A percentile compares a stretch with the other conserved stretches of the same genome.
These are phyloP conservation scores for Sisyra terminalis DNA, from an alignment of 2,888 invertebrate genomes.

Conservation along the genomic window DNA sequence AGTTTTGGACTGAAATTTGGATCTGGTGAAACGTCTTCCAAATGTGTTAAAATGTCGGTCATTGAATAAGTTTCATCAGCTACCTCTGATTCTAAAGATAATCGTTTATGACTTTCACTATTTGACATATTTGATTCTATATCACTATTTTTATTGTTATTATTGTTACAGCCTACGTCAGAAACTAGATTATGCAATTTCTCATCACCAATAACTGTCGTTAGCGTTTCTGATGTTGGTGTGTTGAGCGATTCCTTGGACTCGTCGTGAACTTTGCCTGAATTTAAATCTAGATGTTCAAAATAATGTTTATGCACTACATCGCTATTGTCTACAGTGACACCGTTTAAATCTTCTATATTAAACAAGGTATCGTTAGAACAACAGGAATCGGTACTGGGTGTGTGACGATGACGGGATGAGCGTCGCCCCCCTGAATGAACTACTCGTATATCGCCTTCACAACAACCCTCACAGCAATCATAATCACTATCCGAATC, in stretches of 20 bases:
- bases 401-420: conserved; percentile 26
- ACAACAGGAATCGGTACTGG: conserved; percentile 46
- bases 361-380: conserved; percentile 47
- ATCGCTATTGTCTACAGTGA: conserved; percentile 10
- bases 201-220: background rate
- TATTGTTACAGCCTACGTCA: background rate
- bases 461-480: conserved; percentile 20
- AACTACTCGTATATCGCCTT: conserved; percentile 17
- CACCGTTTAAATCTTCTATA: conserved; percentile 32
- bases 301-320: too few species aligned
- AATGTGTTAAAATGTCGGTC: conserved; percentile 6
- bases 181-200: background rate
- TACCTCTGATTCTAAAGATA: background rate
- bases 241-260: background rate
- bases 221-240: background rate
- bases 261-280: background rate
- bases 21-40: conserved; percentile 1
- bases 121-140: background rate
- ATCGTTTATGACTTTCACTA: background rate
- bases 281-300: too few species aligned
- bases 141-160: background rate
- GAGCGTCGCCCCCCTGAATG: conserved; percentile 26
- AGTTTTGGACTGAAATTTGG: background rate
- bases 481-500: conserved; percentile 20
- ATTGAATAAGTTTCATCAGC: conserved; percentile 4